Conservation (phyloP, 2,113 vertebrate genomes). For the Stercorarius parasiticus region DNA sequence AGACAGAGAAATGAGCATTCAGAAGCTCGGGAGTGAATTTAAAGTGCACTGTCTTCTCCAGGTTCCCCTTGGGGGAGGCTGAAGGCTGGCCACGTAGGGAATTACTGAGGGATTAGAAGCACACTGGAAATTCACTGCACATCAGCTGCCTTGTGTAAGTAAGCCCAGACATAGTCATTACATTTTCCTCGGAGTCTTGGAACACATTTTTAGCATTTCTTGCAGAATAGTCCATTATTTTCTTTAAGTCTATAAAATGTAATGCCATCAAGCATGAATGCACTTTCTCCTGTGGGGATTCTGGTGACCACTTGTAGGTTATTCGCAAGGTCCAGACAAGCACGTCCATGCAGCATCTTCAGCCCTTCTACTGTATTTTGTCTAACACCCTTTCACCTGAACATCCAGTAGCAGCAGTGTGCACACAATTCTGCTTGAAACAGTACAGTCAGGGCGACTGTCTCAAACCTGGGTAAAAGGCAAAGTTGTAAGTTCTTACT, state of each 20-base stretch:
- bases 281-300: neutral
- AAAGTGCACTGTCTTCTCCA: neutral
- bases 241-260: neutral
- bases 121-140: neutral
- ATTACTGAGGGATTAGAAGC: neutral
- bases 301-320: neutral
- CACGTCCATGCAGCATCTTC: neutral
- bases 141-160: neutral
- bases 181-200: neutral
- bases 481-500: neutral
- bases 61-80: neutral
- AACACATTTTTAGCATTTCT: neutral
- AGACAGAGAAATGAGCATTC: neutral
- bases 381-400: neutral
- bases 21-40: neutral
- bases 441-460: neutral
- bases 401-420: neutral
- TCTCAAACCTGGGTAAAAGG: neutral
- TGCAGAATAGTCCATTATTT: neutral
- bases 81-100: neutral
- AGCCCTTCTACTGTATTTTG: neutral
- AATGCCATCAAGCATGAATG: neutral
- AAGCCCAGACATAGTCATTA: neutral
- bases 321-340: neutral
- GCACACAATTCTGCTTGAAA: neutral